Percentiles rank a stretch among this genome's conserved stretches.
These are phyloP conservation scores for Drosophila nikananu DNA, from an alignment of 1,140 invertebrate species.

Conservation along the genomic window DNA sequence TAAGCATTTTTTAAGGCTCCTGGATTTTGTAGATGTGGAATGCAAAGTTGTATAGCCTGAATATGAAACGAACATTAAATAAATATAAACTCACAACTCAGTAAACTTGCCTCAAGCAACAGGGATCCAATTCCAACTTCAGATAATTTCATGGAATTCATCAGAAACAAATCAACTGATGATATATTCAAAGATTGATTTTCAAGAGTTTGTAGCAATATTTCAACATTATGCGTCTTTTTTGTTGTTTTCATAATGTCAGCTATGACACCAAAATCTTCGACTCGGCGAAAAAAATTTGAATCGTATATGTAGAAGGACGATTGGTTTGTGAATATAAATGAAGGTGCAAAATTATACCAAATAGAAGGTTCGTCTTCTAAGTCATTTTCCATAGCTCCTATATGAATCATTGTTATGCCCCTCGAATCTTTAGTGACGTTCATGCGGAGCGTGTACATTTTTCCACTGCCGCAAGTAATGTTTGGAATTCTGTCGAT, in stretches of 20 bases:
- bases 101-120: slow-evolving; percentile 4
- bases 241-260: fast-evolving
- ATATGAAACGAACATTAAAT: neutral
- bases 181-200: neutral
- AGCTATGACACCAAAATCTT: neutral
- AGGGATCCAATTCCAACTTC: neutral
- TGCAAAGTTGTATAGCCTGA: neutral
- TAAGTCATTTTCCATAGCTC: neutral
- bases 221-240: neutral
- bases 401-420: too few species aligned
- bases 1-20: neutral
- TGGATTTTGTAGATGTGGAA: neutral
- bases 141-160: fast-evolving
- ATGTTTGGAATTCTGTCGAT: neutral
- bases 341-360: neutral
- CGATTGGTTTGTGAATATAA: neutral
- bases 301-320: neutral
- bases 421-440: too few species aligned
- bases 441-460: neutral
- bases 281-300: neutral
- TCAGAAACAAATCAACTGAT: fast-evolving
- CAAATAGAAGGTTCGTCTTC: neutral
- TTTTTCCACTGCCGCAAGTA: slow-evolving; percentile 7
- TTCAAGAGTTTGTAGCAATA: neutral
- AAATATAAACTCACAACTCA: neutral